Percentiles rank a stretch among this genome's conserved stretches.
Conservation (phyloP, 2,797 vertebrate genomes). For the Ataeniobius toweri region DNA sequence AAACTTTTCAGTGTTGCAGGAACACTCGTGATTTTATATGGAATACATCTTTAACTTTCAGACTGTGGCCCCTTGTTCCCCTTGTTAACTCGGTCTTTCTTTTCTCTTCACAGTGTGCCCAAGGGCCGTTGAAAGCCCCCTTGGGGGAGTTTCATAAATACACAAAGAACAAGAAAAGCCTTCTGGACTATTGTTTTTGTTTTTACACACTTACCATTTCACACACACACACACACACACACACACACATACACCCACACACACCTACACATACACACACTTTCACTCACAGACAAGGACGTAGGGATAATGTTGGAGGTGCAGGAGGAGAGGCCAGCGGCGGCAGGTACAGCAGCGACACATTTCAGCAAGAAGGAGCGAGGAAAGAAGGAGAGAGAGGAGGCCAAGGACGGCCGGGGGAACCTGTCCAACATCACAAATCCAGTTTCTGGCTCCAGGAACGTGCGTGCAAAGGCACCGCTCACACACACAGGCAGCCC, state of each 20-base stretch:
- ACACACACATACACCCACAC: constrained; percentile 36
- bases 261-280: constrained; percentile 17
- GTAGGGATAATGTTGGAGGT: constrained; percentile 96
- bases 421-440: constrained; percentile 78
- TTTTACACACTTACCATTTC: constrained; percentile 46
- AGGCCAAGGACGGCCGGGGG: constrained; percentile 83
- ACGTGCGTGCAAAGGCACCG: constrained; percentile 78
- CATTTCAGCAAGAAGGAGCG: constrained; percentile 92
- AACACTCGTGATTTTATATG: constrained; percentile 6
- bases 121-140: constrained; percentile 96
- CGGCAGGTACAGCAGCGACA: constrained; percentile 82
- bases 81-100: constrained; percentile 50
- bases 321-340: constrained; percentile 90
- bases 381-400: constrained; percentile 93
- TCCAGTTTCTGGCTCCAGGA: constrained; percentile 80
- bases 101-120: constrained; percentile 85
- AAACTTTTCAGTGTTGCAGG: constrained; percentile 16
- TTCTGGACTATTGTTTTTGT: constrained; percentile 69
- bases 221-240: constrained; percentile 20
- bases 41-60: constrained; percentile 9
- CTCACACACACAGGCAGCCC: constrained; percentile 80
- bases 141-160: constrained; percentile 90
- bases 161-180: constrained; percentile 69
- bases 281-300: constrained; percentile 66
- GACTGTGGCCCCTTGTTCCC: constrained; percentile 15